A percentile compares a stretch with the other conserved stretches of the same genome.
phyloP scores from a whole-genome alignment of 2,113 vertebrate genomes.

The Sinosuthora webbiana region DNA sequence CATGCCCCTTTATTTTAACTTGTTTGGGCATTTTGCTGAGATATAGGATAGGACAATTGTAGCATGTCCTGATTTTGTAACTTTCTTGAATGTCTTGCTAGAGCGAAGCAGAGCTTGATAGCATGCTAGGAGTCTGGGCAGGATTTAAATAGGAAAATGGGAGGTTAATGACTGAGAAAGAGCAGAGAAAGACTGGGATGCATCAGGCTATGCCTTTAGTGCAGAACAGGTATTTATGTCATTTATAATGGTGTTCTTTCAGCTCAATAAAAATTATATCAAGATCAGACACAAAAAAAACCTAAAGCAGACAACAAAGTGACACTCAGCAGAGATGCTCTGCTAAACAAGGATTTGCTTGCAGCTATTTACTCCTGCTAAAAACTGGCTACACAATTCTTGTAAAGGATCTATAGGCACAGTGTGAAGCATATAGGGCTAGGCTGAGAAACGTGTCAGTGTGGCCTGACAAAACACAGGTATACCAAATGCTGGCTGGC shows the following conservation, averaged over 20 bases:
- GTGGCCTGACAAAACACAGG: background rate
- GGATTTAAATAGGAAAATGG: background rate
- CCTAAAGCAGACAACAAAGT: background rate
- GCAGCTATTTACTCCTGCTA: background rate
- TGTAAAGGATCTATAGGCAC: background rate
- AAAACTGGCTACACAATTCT: background rate
- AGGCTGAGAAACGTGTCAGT: background rate
- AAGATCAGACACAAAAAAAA: background rate
- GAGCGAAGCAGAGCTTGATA: background rate
- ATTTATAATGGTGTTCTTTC: background rate
- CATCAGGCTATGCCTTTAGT: background rate
- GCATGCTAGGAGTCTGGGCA: background rate
- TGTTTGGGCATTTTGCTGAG: background rate
- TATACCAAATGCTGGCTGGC: background rate
- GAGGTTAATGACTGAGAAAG: background rate
- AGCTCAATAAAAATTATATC: background rate
- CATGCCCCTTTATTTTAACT: background rate
- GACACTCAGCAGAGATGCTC: background rate
- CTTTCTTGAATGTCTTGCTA: background rate
- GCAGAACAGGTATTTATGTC: background rate
- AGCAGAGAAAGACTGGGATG: background rate
- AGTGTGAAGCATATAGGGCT: background rate
- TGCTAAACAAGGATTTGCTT: background rate
- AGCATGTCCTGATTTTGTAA: background rate
- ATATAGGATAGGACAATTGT: background rate